Conservation (phyloP, 2,113 vertebrate species). For the Chaetura pelagica region DNA sequence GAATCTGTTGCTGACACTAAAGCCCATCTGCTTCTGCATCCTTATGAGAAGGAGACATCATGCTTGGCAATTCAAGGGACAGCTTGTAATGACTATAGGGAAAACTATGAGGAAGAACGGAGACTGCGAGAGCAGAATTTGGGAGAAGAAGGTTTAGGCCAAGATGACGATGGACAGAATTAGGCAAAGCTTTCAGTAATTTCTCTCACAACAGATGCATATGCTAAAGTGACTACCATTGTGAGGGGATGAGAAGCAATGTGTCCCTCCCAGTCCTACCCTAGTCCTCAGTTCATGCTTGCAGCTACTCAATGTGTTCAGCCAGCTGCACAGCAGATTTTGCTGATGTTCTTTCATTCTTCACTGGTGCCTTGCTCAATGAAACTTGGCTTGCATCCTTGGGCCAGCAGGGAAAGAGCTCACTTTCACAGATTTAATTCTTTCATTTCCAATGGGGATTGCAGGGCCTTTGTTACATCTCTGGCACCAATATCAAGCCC, state of each 20-base stretch:
- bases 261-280: neutral
- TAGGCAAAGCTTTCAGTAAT: neutral
- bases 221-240: neutral
- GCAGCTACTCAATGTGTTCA: neutral
- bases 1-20: neutral
- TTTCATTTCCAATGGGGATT: slow-evolving; percentile 25
- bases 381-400: slow-evolving; percentile 25
- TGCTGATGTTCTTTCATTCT: slow-evolving; percentile 23
- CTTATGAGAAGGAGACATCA: neutral
- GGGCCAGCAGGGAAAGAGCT: slow-evolving; percentile 16
- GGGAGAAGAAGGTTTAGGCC: neutral
- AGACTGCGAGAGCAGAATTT: neutral
- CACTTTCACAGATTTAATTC: slow-evolving; percentile 39
- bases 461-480: slow-evolving; percentile 21
- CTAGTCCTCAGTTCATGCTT: neutral
- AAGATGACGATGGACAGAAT: neutral
- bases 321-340: slow-evolving; percentile 46
- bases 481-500: neutral
- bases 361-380: slow-evolving; percentile 41
- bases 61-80: neutral
- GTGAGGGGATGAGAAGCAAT: neutral
- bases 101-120: neutral
- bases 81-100: neutral
- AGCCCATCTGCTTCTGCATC: neutral
- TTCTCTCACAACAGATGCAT: neutral